Conservation (phyloP, 2,888 invertebrate genomes). For the Oscheius onirici region DNA sequence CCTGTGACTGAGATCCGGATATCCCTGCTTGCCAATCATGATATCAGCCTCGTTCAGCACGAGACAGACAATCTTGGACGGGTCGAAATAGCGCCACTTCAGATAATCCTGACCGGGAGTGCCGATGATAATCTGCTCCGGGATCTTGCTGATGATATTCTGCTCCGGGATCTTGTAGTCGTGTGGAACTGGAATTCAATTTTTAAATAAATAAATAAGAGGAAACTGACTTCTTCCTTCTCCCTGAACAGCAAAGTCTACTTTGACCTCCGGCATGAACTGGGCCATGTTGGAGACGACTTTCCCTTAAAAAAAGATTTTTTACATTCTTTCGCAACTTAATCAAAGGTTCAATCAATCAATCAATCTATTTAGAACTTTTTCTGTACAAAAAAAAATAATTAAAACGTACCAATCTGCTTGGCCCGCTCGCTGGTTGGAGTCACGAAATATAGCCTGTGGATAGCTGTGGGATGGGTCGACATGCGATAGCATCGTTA, state of each 20-base stretch:
- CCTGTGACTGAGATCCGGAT: constrained; percentile 93
- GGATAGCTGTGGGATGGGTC: constrained; percentile 83
- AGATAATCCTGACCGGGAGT: constrained; percentile 95
- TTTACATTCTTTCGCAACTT: too few species aligned
- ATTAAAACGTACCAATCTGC: constrained; percentile 79
- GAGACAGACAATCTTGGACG: constrained; percentile 86
- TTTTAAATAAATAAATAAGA: neutral
- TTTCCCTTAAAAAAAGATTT: constrained; percentile 74
- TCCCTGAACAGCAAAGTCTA: constrained; percentile 92
- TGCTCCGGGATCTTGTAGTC: constrained; percentile 59
- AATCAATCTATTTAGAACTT: too few species aligned
- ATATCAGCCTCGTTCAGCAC: constrained; percentile 99
- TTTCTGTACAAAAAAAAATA: neutral
- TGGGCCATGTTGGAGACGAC: constrained; percentile 96
- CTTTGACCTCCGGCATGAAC: constrained; percentile 87
- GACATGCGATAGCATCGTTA: constrained; percentile 94
- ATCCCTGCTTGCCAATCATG: constrained; percentile 97
- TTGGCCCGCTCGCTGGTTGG: constrained; percentile 95
- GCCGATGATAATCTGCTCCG: constrained; percentile 77
- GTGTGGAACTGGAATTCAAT: neutral
- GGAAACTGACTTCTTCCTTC: constrained; percentile 70
- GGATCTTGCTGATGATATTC: too few species aligned
- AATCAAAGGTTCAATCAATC: too few species aligned
- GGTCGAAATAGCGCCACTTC: constrained; percentile 61
- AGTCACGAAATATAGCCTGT: constrained; percentile 87